These are phyloP conservation scores for Doris montereyensis DNA, from an alignment of 2,888 invertebrate genomes.

Conservation along the genomic window DNA sequence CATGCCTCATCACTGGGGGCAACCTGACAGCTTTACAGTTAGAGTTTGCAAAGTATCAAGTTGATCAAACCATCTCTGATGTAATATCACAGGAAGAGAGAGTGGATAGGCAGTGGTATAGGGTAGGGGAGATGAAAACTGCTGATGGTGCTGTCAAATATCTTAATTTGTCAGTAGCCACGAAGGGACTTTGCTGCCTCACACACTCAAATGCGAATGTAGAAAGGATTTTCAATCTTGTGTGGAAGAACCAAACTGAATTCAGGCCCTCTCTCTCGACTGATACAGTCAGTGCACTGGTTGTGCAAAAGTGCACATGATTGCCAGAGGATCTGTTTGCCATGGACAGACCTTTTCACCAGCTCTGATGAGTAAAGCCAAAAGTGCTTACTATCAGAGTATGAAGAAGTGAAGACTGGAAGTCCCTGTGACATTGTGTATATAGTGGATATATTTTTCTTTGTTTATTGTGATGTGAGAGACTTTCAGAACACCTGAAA, in stretches of 20 bases:
- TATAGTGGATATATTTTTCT: no score
- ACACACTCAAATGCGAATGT: neutral
- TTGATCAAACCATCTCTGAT: neutral
- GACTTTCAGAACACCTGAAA: no score
- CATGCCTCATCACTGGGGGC: neutral
- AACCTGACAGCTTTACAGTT: neutral
- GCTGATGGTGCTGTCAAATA: neutral
- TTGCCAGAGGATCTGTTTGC: neutral
- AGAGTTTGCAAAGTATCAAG: neutral
- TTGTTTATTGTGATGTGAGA: no score
- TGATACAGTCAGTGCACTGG: neutral
- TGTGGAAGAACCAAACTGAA: neutral
- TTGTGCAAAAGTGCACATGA: neutral
- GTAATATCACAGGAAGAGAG: neutral
- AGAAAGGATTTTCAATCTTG: neutral
- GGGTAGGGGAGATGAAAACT: neutral
- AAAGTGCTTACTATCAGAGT: neutral
- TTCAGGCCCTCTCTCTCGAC: neutral
- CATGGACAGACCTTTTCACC: neutral
- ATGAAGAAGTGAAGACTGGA: neutral
- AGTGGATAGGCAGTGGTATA: neutral
- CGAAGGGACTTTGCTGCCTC: neutral
- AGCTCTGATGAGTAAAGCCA: neutral
- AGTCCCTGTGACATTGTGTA: no score
- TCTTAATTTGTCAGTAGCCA: neutral